A percentile compares a stretch with the other conserved stretches of the same genome.
Conservation (phyloP, 2,888 invertebrate genomes). For the Sminthurides aquaticus region DNA sequence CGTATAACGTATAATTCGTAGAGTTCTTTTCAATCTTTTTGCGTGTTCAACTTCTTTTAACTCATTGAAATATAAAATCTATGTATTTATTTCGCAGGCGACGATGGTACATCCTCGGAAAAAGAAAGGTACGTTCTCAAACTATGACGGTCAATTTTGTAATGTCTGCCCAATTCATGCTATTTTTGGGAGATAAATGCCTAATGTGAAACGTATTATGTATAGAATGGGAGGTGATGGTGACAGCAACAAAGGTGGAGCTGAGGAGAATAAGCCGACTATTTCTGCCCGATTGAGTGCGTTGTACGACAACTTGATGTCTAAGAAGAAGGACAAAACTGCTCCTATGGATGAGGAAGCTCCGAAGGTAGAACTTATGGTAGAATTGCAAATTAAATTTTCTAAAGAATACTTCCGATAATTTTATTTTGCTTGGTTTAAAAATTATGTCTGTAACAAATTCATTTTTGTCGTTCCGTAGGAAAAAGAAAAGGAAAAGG, state of each 20-base stretch:
- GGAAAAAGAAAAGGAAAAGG: slow-evolving; percentile 27
- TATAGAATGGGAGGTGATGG: slow-evolving; percentile 42
- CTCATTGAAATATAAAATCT: background rate
- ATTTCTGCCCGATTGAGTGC: slow-evolving; percentile 38
- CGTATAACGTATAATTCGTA: background rate
- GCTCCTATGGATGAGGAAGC: slow-evolving; percentile 41
- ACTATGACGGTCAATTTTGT: too few relatives aligned
- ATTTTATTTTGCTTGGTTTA: background rate
- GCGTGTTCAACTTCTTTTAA: background rate
- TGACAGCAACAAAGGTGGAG: slow-evolving; percentile 32
- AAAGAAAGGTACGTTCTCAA: slow-evolving; percentile 38
- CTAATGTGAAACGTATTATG: too few relatives aligned
- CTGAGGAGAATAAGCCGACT: slow-evolving; percentile 32
- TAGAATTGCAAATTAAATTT: background rate
- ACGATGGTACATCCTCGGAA: slow-evolving; percentile 43
- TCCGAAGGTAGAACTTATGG: slow-evolving; percentile 33
- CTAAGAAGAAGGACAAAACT: slow-evolving; percentile 42
- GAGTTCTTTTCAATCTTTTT: too few relatives aligned
- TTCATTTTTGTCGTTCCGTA: background rate
- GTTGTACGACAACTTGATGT: slow-evolving; percentile 38
- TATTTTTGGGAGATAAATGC: too few relatives aligned
- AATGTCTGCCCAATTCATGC: too few relatives aligned
- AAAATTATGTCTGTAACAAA: too few relatives aligned
- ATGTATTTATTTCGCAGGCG: slow-evolving; percentile 33
- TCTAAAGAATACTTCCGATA: too few relatives aligned